Base-by-base conservation (phyloP, 1,140 invertebrate genomes). In the Plutomurus gul region DNA sequence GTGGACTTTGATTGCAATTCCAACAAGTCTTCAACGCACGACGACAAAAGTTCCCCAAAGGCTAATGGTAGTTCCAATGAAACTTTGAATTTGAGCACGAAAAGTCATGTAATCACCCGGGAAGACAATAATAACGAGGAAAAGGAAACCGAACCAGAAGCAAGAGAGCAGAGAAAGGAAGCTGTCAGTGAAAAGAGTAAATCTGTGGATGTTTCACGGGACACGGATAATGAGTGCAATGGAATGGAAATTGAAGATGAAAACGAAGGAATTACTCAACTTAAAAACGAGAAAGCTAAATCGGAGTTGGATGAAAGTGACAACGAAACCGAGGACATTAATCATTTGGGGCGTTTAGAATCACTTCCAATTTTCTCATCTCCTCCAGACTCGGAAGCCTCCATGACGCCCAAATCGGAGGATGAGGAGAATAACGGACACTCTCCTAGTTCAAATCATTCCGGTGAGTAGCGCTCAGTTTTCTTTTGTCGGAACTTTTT, bases 271-370 rank as follows among this genome's bases (percentile, higher is more conserved):
- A n/a, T n/a, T n/a, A n/a, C n/a, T n/a, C n/a, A n/a, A n/a, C n/a
- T n/a, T n/a, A n/a, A n/a, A n/a, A n/a, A 51, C 33, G 47, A 46
- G 49, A 49, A 49, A 36, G 18, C 13, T n/a, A n/a, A n/a, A n/a
- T n/a, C n/a, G n/a, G n/a, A n/a, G n/a, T n/a, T n/a, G n/a, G n/a
- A 30, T n/a, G 70, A 56, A 18, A 49, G 65, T 30, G 40, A 74
- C 8, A 74, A 33, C 22, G 36, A 49, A 49, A 33, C 30, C 16
- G 51, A 74, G 4, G 46, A 36, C 47, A 36, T n/a, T n/a, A 60
- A 77, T 33, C 76, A 77, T 71, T 43, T 77, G 25, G 56, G 76
- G 30, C 56, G 76, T 18, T 30, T 77, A n/a, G 56, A 77, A 51
- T 22, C 37, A 70, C 60, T 77, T 11, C 76, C 76, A 16, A 77